phyloP scores from a whole-genome alignment of 2,113 vertebrate genomes.

The Dicrurus megarhynchus region DNA sequence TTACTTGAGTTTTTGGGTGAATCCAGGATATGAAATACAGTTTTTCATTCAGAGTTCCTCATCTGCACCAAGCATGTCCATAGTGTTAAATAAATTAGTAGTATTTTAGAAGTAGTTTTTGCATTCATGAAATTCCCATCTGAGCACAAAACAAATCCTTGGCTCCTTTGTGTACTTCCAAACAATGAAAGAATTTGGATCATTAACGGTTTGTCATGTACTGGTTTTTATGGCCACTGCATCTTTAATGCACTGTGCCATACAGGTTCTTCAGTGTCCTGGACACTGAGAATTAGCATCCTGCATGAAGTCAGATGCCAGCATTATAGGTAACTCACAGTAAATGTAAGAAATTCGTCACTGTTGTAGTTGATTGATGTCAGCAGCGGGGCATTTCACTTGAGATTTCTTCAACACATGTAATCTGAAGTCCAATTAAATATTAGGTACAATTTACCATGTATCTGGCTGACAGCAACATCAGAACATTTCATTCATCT shows the following conservation, averaged over 20 bases:
- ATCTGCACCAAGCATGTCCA: not conserved
- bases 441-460: conserved; percentile 7
- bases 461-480: not conserved
- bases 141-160: not conserved
- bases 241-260: not conserved
- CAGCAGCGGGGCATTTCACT: not conserved
- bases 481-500: conserved; percentile 28
- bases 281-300: not conserved
- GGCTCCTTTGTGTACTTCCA: not conserved
- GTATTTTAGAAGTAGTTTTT: not conserved
- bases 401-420: not conserved
- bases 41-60: not conserved
- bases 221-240: not conserved
- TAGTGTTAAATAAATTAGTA: not conserved
- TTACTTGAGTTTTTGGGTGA: not conserved
- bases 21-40: not conserved
- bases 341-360: not conserved
- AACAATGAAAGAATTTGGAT: not conserved
- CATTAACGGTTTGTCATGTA: not conserved
- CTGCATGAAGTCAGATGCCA: not conserved
- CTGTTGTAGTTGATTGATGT: not conserved
- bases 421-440: conserved; percentile 15
- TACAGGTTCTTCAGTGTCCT: not conserved
- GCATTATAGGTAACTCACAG: not conserved
- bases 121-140: not conserved